Percentiles rank a stretch among this genome's conserved stretches.
These are phyloP conservation scores for Pomphorhynchus laevis DNA, from an alignment of 1,140 invertebrate genomes.

Conservation along the genomic window DNA sequence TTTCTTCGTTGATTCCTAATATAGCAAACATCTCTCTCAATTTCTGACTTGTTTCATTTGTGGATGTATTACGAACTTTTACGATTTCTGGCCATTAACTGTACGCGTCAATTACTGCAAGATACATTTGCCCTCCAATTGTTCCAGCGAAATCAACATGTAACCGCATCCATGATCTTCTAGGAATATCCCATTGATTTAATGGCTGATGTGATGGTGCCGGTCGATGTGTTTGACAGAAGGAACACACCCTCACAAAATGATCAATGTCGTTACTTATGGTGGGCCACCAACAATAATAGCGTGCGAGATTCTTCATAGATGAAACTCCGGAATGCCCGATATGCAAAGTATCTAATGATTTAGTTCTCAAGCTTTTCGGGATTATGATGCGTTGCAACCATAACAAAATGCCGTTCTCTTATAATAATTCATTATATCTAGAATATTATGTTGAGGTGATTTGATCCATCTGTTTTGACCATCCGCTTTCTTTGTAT, in stretches of 20 bases:
- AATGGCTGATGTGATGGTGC: slow-evolving; percentile 12
- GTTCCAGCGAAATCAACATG: slow-evolving; percentile 23
- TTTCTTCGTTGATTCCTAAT: slow-evolving; percentile 12
- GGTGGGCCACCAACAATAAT: slow-evolving; percentile 20
- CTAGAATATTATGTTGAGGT: not conserved
- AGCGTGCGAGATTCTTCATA: slow-evolving; percentile 18
- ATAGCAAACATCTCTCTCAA: slow-evolving; percentile 8
- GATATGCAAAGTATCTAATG: slow-evolving; percentile 17
- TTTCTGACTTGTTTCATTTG: slow-evolving; percentile 9
- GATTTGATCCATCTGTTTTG: not conserved
- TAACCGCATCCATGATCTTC: slow-evolving; percentile 18
- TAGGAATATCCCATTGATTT: slow-evolving; percentile 16
- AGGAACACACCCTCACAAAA: no score
- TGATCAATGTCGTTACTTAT: slow-evolving; percentile 20
- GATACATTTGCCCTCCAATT: slow-evolving; percentile 16
- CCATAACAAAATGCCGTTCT: not conserved
- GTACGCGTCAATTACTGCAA: slow-evolving; percentile 19
- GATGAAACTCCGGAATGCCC: slow-evolving; percentile 19
- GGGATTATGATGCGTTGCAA: slow-evolving; percentile 14
- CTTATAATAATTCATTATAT: not conserved
- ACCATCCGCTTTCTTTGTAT: not conserved
- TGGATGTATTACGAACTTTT: slow-evolving; percentile 2
- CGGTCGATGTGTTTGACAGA: slow-evolving; percentile 13
- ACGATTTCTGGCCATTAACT: slow-evolving; percentile 19
- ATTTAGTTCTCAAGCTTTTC: slow-evolving; percentile 10